phyloP scores from a whole-genome alignment of 2,888 invertebrate genomes.

The Ischnura elegans region DNA sequence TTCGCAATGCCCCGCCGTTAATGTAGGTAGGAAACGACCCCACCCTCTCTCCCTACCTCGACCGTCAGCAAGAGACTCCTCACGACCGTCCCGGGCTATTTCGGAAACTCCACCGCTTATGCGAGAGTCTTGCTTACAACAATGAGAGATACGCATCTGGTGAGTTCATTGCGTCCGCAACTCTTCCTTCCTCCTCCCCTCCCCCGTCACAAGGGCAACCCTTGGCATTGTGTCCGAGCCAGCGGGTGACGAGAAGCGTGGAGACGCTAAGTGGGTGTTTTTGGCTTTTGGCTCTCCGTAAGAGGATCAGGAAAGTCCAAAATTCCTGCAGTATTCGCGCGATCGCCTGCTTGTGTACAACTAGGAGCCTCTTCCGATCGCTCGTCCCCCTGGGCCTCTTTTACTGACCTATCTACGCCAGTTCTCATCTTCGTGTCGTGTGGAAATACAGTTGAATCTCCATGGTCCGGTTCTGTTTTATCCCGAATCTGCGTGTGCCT shows the following conservation, averaged over 20 bases:
- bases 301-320: neutral
- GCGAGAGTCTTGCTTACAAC: neutral
- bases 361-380: neutral
- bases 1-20: neutral
- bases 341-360: neutral
- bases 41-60: neutral
- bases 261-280: conserved; percentile 15
- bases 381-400: neutral
- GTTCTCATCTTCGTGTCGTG: no score
- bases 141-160: neutral
- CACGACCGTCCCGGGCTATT: neutral
- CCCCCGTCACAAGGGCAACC: neutral
- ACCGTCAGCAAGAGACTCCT: neutral
- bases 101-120: neutral
- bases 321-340: neutral
- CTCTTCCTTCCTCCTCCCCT: neutral
- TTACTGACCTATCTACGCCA: no score
- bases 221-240: neutral
- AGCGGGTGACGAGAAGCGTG: neutral
- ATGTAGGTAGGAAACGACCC: neutral
- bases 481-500: no score
- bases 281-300: neutral
- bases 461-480: no score
- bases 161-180: neutral
- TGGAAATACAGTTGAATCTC: no score